Percentiles rank a stretch among this genome's conserved stretches.
These are phyloP conservation scores for Automeris io DNA, from an alignment of 2,888 invertebrate genomes.

Conservation along the genomic window DNA sequence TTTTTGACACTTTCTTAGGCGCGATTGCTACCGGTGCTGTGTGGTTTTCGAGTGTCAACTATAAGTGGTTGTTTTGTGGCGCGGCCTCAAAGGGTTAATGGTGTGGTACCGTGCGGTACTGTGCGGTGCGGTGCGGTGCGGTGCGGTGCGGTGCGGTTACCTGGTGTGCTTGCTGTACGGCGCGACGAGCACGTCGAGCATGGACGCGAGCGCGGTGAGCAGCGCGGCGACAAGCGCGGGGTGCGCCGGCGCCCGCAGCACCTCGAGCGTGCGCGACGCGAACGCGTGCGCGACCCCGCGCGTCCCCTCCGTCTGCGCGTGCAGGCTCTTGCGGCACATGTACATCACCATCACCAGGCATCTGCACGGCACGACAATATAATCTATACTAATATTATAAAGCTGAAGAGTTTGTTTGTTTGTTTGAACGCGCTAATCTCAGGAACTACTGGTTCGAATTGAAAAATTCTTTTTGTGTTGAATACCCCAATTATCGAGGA, in stretches of 20 bases:
- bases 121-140: not conserved
- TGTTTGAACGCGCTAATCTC: too few species aligned
- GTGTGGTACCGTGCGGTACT: too few species aligned
- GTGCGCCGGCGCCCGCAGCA: conserved; percentile 74
- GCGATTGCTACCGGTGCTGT: too few species aligned
- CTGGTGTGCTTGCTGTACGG: conserved; percentile 15
- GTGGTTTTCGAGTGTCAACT: too few species aligned
- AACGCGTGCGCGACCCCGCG: conserved; percentile 73
- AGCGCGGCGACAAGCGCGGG: conserved; percentile 62
- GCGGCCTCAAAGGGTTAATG: too few species aligned
- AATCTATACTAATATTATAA: too few species aligned
- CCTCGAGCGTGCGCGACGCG: conserved; percentile 68
- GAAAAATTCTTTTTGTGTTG: too few species aligned
- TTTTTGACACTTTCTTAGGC: too few species aligned
- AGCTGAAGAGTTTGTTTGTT: too few species aligned
- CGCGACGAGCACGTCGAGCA: conserved; percentile 46
- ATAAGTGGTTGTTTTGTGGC: too few species aligned
- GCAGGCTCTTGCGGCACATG: conserved; percentile 88
- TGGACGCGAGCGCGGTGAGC: conserved; percentile 45
- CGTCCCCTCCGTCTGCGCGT: conserved; percentile 72
- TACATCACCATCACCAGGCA: conserved; percentile 92
- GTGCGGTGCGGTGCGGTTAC: not conserved
- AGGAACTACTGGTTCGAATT: too few species aligned
- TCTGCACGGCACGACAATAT: conserved; percentile 47
- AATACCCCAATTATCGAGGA: too few species aligned